Conservation (phyloP, 2,888 invertebrate species). For the Lymantria dispar region DNA sequence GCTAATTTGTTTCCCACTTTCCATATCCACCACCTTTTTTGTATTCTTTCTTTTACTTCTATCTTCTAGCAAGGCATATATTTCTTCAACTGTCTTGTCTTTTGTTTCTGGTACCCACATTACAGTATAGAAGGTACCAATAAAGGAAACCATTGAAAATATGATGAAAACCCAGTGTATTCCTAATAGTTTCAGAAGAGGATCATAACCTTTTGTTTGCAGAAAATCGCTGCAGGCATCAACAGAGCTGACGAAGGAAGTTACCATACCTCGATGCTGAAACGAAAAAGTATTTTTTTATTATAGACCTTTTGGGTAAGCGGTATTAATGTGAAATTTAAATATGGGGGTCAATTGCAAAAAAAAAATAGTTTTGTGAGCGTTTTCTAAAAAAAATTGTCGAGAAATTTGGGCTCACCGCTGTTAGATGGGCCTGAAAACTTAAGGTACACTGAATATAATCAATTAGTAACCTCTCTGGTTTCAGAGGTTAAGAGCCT, state of each 20-base stretch:
- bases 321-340: too few species aligned
- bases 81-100: conserved; percentile 65
- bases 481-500: too few species aligned
- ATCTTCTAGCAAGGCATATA: conserved; percentile 65
- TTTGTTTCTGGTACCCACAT: conserved; percentile 76
- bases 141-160: conserved; percentile 70
- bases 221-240: conserved; percentile 73
- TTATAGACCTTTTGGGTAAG: too few species aligned
- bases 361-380: too few species aligned
- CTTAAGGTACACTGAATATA: too few species aligned
- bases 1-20: conserved; percentile 58
- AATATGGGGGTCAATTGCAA: too few species aligned
- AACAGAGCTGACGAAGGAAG: conserved; percentile 68
- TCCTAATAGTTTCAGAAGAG: conserved; percentile 66
- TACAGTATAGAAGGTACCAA: conserved; percentile 67
- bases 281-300: conserved; percentile 16
- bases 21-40: conserved; percentile 60
- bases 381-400: too few species aligned
- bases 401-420: too few species aligned
- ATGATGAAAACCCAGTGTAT: conserved; percentile 77
- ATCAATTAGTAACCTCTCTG: too few species aligned
- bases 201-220: conserved; percentile 74
- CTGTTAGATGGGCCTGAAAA: too few species aligned
- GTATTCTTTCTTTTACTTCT: conserved; percentile 60
- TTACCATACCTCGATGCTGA: conserved; percentile 75